Conservation (phyloP, 1,140 invertebrate genomes). For the Melanaphis sacchari region DNA sequence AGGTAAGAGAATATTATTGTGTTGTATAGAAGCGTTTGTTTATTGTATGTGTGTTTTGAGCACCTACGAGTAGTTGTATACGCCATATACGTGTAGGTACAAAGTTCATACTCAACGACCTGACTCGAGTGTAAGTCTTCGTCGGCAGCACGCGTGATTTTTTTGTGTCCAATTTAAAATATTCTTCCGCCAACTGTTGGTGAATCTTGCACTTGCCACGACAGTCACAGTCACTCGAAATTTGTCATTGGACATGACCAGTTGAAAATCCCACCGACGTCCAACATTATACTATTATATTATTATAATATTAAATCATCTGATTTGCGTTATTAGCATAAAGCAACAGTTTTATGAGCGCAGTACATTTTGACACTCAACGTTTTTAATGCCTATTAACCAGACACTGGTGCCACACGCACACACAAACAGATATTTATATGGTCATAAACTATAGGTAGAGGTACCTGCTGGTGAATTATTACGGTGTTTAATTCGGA, state of each 20-base stretch:
- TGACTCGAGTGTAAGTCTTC: neutral
- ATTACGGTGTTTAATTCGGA: conserved; percentile 48
- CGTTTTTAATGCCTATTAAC: conserved; percentile 47
- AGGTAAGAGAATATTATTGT: neutral
- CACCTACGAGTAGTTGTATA: neutral
- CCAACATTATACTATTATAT: neutral
- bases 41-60: neutral
- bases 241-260: neutral
- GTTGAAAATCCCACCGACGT: neutral
- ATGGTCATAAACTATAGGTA: no score
- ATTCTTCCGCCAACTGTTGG: no score
- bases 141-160: neutral
- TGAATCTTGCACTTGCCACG: no score
- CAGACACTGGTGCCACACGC: neutral
- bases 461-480: conserved; percentile 32
- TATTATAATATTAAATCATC: conserved; percentile 41
- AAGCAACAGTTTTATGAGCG: neutral
- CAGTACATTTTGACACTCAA: conserved; percentile 30
- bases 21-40: neutral
- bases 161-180: neutral
- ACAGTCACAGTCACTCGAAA: neutral
- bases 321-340: conserved; percentile 39
- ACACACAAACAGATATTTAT: neutral
- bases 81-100: no score
- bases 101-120: neutral